A percentile compares a stretch with the other conserved stretches of the same genome.
phyloP scores from a whole-genome alignment of 92 coral and sea anemone species.

The Scolanthus callimorphus region DNA sequence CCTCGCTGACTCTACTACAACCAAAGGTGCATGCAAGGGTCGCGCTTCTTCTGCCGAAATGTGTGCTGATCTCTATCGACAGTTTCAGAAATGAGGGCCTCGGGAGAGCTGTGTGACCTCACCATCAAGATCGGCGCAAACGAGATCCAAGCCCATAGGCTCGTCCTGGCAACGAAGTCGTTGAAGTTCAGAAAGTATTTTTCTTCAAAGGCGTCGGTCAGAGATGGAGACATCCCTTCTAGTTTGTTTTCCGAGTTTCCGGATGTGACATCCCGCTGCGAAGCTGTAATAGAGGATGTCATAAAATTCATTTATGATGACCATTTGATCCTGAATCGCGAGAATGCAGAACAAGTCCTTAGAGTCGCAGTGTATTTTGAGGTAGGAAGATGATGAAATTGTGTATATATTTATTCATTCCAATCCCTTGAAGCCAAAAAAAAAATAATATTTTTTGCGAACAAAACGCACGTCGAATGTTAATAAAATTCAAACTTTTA shows the following conservation, averaged over 20 bases:
- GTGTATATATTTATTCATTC: too few relatives aligned
- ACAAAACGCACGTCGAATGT: not conserved
- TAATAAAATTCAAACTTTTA: not conserved
- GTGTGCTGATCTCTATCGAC: conserved; percentile 4
- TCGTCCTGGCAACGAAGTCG: conserved; percentile 15
- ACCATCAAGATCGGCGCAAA: conserved; percentile 1
- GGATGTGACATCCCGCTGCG: too few relatives aligned
- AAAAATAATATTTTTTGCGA: too few relatives aligned
- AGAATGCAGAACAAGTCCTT: too few relatives aligned
- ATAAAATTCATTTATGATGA: too few relatives aligned
- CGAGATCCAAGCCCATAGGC: conserved; percentile 6
- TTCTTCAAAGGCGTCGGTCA: not conserved
- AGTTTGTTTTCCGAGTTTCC: conserved; percentile 3
- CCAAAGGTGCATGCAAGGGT: too few relatives aligned
- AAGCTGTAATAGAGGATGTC: too few relatives aligned
- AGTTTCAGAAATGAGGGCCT: conserved; percentile 1
- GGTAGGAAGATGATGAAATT: too few relatives aligned
- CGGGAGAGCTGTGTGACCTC: conserved; percentile 17
- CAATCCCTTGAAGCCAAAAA: too few relatives aligned
- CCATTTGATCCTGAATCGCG: too few relatives aligned
- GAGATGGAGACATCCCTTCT: conserved; percentile 6
- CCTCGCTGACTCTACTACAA: too few relatives aligned
- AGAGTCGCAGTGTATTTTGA: too few relatives aligned
- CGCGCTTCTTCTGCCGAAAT: not conserved
- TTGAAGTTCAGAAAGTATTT: conserved; percentile 10